Evolutionary conservation across 2,797 vertebrate species (phyloP).

Genomic region (Coregonus ussuriensis): DNA sequence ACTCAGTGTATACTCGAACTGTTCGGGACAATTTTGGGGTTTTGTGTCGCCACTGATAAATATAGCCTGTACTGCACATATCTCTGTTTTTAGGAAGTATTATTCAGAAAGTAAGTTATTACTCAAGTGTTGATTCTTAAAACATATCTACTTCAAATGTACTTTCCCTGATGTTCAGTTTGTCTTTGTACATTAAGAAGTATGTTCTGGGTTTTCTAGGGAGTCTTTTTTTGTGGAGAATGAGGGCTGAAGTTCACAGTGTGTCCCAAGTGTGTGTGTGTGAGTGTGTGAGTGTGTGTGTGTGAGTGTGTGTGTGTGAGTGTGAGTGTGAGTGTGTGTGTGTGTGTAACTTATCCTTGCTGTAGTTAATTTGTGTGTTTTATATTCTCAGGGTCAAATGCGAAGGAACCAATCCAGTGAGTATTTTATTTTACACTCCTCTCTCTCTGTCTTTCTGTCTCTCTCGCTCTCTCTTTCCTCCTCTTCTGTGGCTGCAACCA

Average conservation of each 20-base stretch:
- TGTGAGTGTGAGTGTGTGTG: not conserved
- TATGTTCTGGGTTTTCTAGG: not conserved
- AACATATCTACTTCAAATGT: not conserved
- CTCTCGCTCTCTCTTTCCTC: conserved; percentile 15
- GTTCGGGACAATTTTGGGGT: not conserved
- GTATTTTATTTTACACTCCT: conserved; percentile 65
- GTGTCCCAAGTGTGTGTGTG: not conserved
- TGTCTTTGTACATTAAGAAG: too few relatives aligned
- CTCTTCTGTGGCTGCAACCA: conserved; percentile 33
- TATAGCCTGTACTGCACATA: not conserved
- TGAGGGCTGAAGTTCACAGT: conserved; percentile 7
- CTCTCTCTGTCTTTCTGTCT: not conserved
- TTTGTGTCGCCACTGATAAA: conserved; percentile 3
- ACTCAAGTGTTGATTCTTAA: not conserved
- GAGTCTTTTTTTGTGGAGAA: conserved; percentile 21
- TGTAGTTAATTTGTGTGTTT: conserved; percentile 63
- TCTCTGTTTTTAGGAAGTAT: not conserved
- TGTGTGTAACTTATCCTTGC: conserved; percentile 30
- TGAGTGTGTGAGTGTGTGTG: too few relatives aligned
- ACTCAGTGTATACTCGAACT: not conserved
- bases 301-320: too few relatives aligned
- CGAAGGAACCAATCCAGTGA: conserved; percentile 95
- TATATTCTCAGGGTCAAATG: conserved; percentile 86
- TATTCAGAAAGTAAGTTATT: not conserved
- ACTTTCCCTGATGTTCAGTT: not conserved